Conservation (phyloP, 1,140 invertebrate species). For the Philaenus spumarius region DNA sequence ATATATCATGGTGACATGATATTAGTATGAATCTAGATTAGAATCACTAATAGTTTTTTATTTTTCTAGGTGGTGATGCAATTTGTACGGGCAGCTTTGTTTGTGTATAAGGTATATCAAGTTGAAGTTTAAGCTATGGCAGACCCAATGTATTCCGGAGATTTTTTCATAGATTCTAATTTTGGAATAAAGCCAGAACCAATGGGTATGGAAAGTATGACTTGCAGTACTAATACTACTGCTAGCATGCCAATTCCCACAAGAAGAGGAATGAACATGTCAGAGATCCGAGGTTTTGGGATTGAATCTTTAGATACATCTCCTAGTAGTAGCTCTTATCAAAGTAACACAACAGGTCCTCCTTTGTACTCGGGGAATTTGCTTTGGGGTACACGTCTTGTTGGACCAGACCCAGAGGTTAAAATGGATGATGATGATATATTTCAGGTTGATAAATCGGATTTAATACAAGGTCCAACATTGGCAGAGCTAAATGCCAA, state of each 20-base stretch:
- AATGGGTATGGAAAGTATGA: constrained; percentile 30
- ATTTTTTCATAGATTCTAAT: constrained; percentile 46
- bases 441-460: constrained; percentile 81
- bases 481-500: constrained; percentile 81
- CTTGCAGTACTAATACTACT: constrained; percentile 36
- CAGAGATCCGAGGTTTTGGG: constrained; percentile 42
- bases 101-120: too few relatives aligned
- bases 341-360: constrained; percentile 36
- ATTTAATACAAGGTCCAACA: constrained; percentile 75
- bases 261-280: constrained; percentile 39
- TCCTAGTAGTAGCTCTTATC: constrained; percentile 41
- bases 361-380: constrained; percentile 43
- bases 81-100: too few relatives aligned
- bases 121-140: constrained; percentile 36
- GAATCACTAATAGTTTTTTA: too few relatives aligned
- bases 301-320: constrained; percentile 37
- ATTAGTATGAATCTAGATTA: too few relatives aligned
- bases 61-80: too few relatives aligned
- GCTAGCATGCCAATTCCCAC: constrained; percentile 53
- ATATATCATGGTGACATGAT: too few relatives aligned
- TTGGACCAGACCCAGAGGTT: constrained; percentile 41
- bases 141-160: constrained; percentile 47
- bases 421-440: constrained; percentile 84
- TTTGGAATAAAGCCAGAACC: constrained; percentile 48
- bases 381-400: constrained; percentile 40